Evolutionary conservation across 2,113 vertebrate species (phyloP).

Genomic region (Catharus bicknelli): DNA sequence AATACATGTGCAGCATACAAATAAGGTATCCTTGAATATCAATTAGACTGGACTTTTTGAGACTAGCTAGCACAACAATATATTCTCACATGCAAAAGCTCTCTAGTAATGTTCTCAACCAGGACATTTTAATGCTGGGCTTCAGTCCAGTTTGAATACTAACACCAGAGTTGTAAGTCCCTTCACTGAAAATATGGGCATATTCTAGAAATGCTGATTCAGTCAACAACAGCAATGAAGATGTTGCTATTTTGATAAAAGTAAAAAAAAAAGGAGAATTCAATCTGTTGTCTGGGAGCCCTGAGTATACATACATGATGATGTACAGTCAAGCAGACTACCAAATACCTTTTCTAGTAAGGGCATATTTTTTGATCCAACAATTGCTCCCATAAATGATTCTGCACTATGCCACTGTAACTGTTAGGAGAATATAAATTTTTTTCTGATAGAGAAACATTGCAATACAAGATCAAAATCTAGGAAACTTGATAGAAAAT

Average conservation of each 20-base stretch:
- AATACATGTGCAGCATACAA: neutral
- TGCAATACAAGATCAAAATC: slow-evolving; percentile 74
- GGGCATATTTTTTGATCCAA: slow-evolving; percentile 65
- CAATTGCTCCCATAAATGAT: neutral
- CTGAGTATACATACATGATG: slow-evolving; percentile 13
- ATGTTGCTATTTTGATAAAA: slow-evolving; percentile 48
- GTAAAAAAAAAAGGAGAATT: slow-evolving; percentile 57
- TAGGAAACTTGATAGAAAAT: slow-evolving; percentile 62
- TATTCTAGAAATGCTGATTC: slow-evolving; percentile 54
- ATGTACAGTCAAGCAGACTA: slow-evolving; percentile 56
- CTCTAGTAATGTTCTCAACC: neutral
- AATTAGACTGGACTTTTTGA: neutral
- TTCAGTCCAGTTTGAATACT: slow-evolving; percentile 53
- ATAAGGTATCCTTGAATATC: neutral
- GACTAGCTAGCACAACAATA: neutral
- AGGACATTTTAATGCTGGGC: slow-evolving; percentile 4
- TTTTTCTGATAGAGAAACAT: slow-evolving; percentile 61
- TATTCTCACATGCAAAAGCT: neutral
- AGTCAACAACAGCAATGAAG: slow-evolving; percentile 56
- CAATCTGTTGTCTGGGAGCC: slow-evolving; percentile 51
- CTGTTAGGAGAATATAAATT: slow-evolving; percentile 49
- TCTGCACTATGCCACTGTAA: slow-evolving; percentile 37
- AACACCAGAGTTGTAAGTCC: slow-evolving; percentile 41
- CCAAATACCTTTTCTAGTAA: slow-evolving; percentile 57
- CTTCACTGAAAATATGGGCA: neutral